Conservation (phyloP, 2,888 invertebrate species). For the Mesoligia furuncula region DNA sequence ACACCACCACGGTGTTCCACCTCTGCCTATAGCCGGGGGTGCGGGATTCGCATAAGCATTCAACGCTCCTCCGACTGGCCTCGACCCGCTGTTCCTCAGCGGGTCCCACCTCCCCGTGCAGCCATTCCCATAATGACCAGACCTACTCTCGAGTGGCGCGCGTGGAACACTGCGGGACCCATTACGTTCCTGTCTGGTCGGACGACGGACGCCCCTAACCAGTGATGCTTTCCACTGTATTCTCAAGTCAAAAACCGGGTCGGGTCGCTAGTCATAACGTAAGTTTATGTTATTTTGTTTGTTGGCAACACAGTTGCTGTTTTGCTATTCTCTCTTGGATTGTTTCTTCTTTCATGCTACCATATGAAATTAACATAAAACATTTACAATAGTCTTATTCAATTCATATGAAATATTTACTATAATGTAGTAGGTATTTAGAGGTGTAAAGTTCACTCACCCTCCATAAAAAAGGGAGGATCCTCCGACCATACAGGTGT, state of each 20-base stretch:
- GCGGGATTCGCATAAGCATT: no score
- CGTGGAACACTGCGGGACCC: no score
- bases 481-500: neutral
- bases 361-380: neutral
- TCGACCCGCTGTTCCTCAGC: no score
- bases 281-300: neutral
- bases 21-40: no score
- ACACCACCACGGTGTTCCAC: no score
- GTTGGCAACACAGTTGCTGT: neutral
- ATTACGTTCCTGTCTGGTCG: no score
- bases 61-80: no score
- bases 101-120: no score
- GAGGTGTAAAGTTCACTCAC: neutral
- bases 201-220: no score
- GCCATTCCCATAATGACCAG: no score
- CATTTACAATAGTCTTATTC: neutral
- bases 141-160: no score
- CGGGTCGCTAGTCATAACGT: neutral
- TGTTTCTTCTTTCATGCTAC: neutral
- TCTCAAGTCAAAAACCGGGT: neutral
- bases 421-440: neutral
- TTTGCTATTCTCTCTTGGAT: neutral
- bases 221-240: neutral
- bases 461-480: neutral
- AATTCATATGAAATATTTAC: neutral